These are phyloP conservation scores for Poicephalus gulielmi DNA, from an alignment of 2,113 vertebrate genomes.

Conservation along the genomic window DNA sequence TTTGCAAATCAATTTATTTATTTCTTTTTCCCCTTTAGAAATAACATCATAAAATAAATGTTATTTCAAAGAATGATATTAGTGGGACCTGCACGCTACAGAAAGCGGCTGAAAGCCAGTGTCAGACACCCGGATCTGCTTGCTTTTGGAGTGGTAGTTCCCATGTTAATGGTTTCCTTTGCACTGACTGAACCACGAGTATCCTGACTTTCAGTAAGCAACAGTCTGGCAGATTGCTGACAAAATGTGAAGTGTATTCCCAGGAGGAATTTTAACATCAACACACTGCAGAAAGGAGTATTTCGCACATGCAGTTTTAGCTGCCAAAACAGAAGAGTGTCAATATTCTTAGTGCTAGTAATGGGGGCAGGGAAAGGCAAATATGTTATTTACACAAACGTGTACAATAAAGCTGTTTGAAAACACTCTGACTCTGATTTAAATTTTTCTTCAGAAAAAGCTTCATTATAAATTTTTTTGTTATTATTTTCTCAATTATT, in stretches of 20 bases:
- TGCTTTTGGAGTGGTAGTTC: background rate
- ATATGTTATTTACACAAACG: constrained; percentile 4
- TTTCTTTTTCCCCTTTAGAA: background rate
- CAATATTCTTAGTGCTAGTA: background rate
- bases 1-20: background rate
- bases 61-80: background rate
- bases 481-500: background rate
- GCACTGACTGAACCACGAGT: background rate
- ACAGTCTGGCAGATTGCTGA: background rate
- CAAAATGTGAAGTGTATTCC: background rate
- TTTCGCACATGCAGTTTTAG: constrained; percentile 1
- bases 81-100: background rate
- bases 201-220: background rate
- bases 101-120: background rate
- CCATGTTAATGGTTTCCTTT: background rate
- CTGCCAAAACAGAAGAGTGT: constrained; percentile 20
- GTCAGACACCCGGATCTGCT: background rate
- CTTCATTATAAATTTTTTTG: background rate
- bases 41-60: background rate
- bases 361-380: background rate
- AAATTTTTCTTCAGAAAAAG: background rate
- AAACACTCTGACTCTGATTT: background rate
- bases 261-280: constrained; percentile 21
- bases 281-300: background rate
- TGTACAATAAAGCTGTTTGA: background rate